Base-by-base conservation (phyloP, 2,888 invertebrate species). In the Campoletis raptor region DNA sequence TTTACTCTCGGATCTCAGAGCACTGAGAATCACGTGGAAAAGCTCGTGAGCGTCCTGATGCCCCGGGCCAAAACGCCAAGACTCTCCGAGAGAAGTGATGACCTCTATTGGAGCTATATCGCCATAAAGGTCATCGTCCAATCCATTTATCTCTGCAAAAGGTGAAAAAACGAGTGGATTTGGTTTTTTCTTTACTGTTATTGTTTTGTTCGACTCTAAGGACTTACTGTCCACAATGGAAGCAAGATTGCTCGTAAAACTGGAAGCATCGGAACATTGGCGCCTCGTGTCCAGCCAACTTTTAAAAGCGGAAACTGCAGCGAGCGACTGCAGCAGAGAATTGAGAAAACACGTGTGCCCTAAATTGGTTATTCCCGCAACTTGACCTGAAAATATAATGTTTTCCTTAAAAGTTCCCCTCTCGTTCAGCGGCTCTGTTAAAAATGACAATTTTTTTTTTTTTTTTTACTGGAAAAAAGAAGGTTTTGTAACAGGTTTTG, bases 41-140 rank as follows among this genome's bases (percentile, higher is more conserved):
- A 99, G 94, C 94, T 99, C 99, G 93, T 99, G 99, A 0, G 98
- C 98, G 95, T 99, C 99, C 94, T 99, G 97, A 95, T 99, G 98
- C 89, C 98, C 98, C 36, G 97, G 96, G 0, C 98, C 97, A 89
- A 99, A 98, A 70, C 97, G 97, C 98, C 98, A 99, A 0, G 97
- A 95, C 2, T 96, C 95, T 36, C 97, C 95, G 8, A 99, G 95
- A 0, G 98, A 97, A 86, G 97, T 92, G 85, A 94, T 94, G 37
- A 93, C 90, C 85, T 94, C 93, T 36, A 93, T 87, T 10, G 94
- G 94, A 21, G 92, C 91, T 10, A 94, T 91, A 83, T 92, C 92
- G 7, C 93, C 92, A 81, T 92, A 93, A 2, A 93, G 72, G 85
- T 94, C 93, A 5, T 92, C 92, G 2, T 92, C 88, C 85, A 91